Evolutionary conservation across 1,140 invertebrate genomes (phyloP), one percentile per base, ranked within the genome.

Genomic region (Leptoteleia sp.): DNA sequence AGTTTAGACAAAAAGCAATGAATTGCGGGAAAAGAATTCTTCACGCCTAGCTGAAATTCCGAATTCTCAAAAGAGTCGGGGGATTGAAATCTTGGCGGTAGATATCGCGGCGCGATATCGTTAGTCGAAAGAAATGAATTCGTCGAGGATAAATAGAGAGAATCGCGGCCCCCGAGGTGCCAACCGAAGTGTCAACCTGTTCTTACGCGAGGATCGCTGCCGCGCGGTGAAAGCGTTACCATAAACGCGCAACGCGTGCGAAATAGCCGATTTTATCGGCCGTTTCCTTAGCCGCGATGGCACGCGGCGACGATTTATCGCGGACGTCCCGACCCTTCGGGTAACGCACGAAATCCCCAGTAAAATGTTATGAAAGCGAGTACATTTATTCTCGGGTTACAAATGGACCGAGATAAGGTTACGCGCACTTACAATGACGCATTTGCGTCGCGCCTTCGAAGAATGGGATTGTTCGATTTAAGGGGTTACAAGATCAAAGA

Each of bases 281-380:
- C 17, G 35, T 33, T 64, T 64, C 59, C 43, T 50, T 52, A 52
- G 22, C 17, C 42, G 35, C 48, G 50, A 67, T 67, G 50, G 50
- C 62, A 54, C 62, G 48, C 47, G 62, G 62, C 62, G 12, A 40
- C 35, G 16, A 65, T 65, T 65, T 65, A 54, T 64, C 48, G 48
- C 22, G 27, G 16, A 38, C 25, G 40, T 25, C 15, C 43, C 31
- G 47, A 54, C 19, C 42, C 50, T 55, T 55, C 17, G 50, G 13
- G 33, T 42, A 45, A 35, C 35, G 35, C 61, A 64, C 61, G 12
- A 55, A 67, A 54, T 43, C 25, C 22, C 8, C 48, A 6, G 31
- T 57, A 43, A 48, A 35, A 68, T 37, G 33, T 57, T 57, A 48
- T 52, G 33, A 48, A 54, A 65, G n/a, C 38, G 15, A 54, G 37